Evolutionary conservation across 2,888 invertebrate species (phyloP).

Genomic region (Syrphus vitripennis): DNA sequence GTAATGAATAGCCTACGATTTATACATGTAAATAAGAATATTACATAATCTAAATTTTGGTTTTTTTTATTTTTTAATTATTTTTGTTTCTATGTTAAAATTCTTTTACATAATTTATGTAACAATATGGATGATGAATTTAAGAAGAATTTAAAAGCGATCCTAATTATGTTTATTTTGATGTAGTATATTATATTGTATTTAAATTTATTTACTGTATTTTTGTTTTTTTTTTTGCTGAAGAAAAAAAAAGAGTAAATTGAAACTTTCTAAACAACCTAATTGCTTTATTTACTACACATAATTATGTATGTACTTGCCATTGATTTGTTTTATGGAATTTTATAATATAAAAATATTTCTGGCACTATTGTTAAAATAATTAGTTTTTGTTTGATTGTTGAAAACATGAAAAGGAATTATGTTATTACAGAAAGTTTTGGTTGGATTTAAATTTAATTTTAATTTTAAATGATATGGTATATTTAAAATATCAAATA

Average conservation of each 20-base stretch:
- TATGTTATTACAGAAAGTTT: neutral
- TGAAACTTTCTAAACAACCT: neutral
- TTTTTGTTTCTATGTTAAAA: neutral
- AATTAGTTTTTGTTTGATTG: conserved; percentile 73
- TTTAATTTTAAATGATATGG: neutral
- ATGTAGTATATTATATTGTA: conserved; percentile 28
- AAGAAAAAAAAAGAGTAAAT: no score
- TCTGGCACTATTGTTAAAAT: conserved; percentile 81
- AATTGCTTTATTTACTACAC: conserved; percentile 70
- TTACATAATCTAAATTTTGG: neutral
- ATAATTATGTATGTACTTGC: no score
- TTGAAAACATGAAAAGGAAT: conserved; percentile 44
- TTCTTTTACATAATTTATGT: conserved; percentile 4
- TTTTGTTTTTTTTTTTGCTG: conserved; percentile 65
- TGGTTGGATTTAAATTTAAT: no score
- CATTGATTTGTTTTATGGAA: conserved; percentile 55
- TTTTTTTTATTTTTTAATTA: neutral
- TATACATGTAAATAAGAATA: conserved; percentile 11
- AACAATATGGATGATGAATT: neutral
- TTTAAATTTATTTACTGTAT: conserved; percentile 22
- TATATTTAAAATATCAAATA: neutral
- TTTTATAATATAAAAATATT: conserved; percentile 78
- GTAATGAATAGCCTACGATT: conserved; percentile 20
- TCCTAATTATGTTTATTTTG: conserved; percentile 12
- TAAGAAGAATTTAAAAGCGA: conserved; percentile 48